phyloP scores from a whole-genome alignment of 2,797 vertebrate genomes.

The Oryzias sinensis region DNA sequence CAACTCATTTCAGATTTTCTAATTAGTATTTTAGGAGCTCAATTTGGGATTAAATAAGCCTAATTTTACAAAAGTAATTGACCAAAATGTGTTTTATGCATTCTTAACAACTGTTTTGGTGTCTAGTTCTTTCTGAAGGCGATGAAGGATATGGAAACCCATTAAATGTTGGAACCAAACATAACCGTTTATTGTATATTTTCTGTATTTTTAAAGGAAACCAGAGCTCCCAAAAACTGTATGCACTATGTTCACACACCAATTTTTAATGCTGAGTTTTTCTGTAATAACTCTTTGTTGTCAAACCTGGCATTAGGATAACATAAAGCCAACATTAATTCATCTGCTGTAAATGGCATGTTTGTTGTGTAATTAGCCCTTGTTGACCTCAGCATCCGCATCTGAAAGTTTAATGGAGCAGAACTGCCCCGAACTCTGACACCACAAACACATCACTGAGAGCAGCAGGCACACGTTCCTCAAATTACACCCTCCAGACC shows the following conservation, averaged over 20 bases:
- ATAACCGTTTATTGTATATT: not conserved
- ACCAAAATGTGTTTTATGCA: no score
- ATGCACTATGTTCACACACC: no score
- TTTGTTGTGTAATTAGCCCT: slow-evolving; percentile 64
- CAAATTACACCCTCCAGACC: slow-evolving; percentile 21
- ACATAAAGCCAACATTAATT: slow-evolving; percentile 29
- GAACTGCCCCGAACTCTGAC: slow-evolving; percentile 16
- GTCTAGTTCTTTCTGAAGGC: no score
- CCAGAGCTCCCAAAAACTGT: not conserved
- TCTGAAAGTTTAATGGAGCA: slow-evolving; percentile 31
- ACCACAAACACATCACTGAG: slow-evolving; percentile 13
- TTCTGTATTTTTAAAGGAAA: not conserved
- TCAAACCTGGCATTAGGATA: slow-evolving; percentile 17
- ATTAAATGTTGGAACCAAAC: not conserved
- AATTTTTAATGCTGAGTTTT: no score
- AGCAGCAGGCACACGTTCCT: slow-evolving; percentile 12
- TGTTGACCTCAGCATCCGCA: slow-evolving; percentile 33
- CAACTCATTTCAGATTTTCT: no score
- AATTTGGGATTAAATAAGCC: no score
- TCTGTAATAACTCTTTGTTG: slow-evolving; percentile 20
- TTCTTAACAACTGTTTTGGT: not conserved
- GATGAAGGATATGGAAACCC: not conserved
- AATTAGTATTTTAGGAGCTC: no score
- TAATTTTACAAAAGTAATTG: no score
- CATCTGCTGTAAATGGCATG: slow-evolving; percentile 59